Conservation (phyloP, 2,797 vertebrate genomes). For the Prionace glauca region DNA sequence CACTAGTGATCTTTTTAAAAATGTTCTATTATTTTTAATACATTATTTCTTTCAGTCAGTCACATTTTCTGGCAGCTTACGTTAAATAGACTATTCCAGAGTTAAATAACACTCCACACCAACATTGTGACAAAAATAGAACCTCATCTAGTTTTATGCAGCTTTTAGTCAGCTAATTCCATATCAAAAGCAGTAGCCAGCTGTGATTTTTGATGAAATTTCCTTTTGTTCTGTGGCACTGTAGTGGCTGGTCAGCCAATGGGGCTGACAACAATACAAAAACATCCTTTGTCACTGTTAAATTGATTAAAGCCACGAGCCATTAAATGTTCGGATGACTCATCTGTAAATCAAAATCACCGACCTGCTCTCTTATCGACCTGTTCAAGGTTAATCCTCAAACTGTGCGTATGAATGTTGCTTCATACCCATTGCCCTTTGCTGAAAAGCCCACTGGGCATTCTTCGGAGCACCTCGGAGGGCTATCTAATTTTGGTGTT, state of each 20-base stretch:
- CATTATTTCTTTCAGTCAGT: background rate
- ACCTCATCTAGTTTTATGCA: background rate
- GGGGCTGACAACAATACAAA: background rate
- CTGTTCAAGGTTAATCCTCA: background rate
- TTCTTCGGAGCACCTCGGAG: background rate
- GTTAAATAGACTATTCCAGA: background rate
- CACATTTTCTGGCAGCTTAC: background rate
- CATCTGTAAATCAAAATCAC: background rate
- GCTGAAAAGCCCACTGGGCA: background rate
- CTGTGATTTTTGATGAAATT: conserved; percentile 14
- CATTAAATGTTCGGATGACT: background rate
- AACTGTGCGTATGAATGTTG: background rate
- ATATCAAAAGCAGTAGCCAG: background rate
- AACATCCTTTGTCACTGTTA: background rate
- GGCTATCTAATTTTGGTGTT: background rate
- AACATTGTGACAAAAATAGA: background rate
- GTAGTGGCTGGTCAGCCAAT: background rate
- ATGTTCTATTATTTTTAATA: background rate
- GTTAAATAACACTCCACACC: background rate
- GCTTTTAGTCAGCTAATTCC: background rate
- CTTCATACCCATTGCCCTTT: background rate
- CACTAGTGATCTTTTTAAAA: background rate
- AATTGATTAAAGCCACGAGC: conserved; percentile 3
- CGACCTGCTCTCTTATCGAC: background rate
- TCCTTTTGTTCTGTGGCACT: conserved; percentile 10